phyloP scores from a whole-genome alignment of 2,797 vertebrate species.

The Numenius phaeopus region DNA sequence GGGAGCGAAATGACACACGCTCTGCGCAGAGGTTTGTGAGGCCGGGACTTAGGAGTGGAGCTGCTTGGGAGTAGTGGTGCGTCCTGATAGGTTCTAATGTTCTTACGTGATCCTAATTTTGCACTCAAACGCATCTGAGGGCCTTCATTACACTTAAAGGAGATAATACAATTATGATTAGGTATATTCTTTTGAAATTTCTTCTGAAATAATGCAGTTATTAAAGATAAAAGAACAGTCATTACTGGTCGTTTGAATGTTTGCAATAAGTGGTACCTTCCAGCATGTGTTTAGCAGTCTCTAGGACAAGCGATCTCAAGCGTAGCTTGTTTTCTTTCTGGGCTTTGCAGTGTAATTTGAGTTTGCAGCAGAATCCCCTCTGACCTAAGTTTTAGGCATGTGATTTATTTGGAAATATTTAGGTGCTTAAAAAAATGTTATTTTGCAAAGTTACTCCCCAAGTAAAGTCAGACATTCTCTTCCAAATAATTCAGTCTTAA shows the following conservation, averaged over 20 bases:
- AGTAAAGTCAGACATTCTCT: not conserved
- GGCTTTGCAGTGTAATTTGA: not conserved
- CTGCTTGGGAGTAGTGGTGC: not conserved
- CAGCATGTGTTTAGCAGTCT: not conserved
- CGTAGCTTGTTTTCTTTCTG: not conserved
- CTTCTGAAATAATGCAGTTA: no score
- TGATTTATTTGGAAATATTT: not conserved
- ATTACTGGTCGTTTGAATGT: not conserved
- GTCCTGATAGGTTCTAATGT: not conserved
- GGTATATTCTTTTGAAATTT: not conserved
- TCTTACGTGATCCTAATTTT: not conserved
- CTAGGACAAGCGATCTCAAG: not conserved
- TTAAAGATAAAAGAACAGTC: not conserved
- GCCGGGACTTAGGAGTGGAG: not conserved
- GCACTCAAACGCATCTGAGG: not conserved
- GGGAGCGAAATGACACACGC: not conserved
- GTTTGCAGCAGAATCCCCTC: not conserved
- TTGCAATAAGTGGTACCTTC: not conserved
- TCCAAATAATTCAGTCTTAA: not conserved
- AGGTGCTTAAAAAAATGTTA: not conserved
- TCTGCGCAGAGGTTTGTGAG: not conserved
- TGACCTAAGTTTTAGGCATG: not conserved
- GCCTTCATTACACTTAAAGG: not conserved
- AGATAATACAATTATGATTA: not conserved
- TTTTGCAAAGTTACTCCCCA: not conserved